Percentiles rank a stretch among this genome's conserved stretches.
Evolutionary conservation across 2,888 invertebrate genomes (phyloP).

Genomic region (Ellobium chinense): DNA sequence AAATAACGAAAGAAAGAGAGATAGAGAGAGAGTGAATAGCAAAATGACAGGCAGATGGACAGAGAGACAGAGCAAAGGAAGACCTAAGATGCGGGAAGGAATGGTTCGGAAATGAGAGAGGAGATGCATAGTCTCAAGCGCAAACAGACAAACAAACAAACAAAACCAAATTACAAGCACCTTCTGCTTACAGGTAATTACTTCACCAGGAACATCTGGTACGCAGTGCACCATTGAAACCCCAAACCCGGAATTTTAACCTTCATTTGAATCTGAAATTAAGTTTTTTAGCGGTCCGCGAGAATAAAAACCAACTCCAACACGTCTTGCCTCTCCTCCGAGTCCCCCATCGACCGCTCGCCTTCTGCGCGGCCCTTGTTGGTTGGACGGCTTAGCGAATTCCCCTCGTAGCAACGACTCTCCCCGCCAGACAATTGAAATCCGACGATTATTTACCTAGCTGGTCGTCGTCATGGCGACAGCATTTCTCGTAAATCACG

Average conservation of each 20-base stretch:
- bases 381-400: constrained; percentile 40
- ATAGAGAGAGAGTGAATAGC: neutral
- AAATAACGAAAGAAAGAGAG: neutral
- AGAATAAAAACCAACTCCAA: neutral
- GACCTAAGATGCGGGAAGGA: too few species aligned
- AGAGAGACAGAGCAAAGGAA: too few species aligned
- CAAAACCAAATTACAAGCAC: too few species aligned
- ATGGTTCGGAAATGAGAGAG: too few species aligned
- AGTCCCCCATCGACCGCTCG: neutral
- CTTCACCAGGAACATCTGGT: neutral
- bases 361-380: constrained; percentile 13
- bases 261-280: neutral
- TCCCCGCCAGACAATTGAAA: constrained; percentile 37
- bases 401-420: constrained; percentile 31
- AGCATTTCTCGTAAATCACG: constrained; percentile 48
- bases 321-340: neutral
- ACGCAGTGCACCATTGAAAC: neutral
- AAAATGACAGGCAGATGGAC: neutral
- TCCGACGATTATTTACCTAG: constrained; percentile 46
- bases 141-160: too few species aligned
- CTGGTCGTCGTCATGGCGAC: constrained; percentile 40
- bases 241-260: neutral
- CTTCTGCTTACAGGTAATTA: neutral
- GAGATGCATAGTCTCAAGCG: too few species aligned
- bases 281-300: neutral